These are phyloP conservation scores for Tipula unca DNA, from an alignment of 2,888 invertebrate genomes.

Conservation along the genomic window DNA sequence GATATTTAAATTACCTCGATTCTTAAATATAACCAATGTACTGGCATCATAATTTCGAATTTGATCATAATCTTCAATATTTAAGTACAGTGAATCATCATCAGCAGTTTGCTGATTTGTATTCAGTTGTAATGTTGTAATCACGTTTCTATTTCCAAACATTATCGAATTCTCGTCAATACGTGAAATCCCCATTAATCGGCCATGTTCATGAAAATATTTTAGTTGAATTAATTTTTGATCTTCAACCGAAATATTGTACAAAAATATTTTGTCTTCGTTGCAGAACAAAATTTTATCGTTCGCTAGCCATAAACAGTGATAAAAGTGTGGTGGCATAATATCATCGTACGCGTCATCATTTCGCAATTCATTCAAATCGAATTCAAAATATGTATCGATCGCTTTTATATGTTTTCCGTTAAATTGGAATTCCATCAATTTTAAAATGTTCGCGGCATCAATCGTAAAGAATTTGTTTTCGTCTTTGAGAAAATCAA, in stretches of 20 bases:
- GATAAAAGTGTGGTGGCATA: conserved; percentile 42
- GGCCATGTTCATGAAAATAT: not conserved
- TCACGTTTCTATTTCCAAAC: conserved; percentile 15
- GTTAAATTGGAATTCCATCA: conserved; percentile 21
- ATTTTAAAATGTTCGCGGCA: conserved; percentile 29
- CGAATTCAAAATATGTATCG: conserved; percentile 31
- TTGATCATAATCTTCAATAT: not conserved
- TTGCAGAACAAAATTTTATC: conserved; percentile 42
- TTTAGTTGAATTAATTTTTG: not conserved
- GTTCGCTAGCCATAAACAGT: conserved; percentile 49
- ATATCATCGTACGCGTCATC: conserved; percentile 30
- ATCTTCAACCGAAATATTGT: not conserved
- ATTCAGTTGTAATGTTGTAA: not conserved
- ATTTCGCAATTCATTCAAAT: conserved; percentile 22
- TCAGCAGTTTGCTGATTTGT: not conserved
- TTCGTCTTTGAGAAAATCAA: conserved; percentile 44
- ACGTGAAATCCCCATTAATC: conserved; percentile 20
- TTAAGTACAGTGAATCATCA: not conserved
- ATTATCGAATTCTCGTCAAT: conserved; percentile 20
- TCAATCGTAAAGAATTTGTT: conserved; percentile 40
- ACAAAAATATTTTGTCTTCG: not conserved
- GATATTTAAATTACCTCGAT: not conserved
- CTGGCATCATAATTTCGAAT: not conserved
- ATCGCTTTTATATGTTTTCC: conserved; percentile 18
- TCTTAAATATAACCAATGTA: not conserved